phyloP scores from a whole-genome alignment of 1,140 invertebrate genomes.

The Saxidomus purpurata region DNA sequence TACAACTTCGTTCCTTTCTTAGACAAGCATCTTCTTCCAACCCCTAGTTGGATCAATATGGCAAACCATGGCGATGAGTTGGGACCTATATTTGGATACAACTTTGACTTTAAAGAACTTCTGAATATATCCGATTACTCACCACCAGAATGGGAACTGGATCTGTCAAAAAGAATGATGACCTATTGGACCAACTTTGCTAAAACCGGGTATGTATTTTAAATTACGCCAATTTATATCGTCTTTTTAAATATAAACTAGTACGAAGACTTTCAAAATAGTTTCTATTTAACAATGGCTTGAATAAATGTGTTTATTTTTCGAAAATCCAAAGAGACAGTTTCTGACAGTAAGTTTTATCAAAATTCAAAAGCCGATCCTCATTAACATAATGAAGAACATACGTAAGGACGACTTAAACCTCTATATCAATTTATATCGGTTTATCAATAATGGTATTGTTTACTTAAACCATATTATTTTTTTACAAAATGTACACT shows the following conservation, averaged over 20 bases:
- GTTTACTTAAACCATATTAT: too few relatives aligned
- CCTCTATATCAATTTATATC: too few relatives aligned
- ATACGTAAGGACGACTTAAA: too few relatives aligned
- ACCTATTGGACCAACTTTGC: constrained; percentile 59
- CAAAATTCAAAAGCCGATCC: too few relatives aligned
- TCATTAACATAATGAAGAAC: not conserved
- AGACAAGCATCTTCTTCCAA: not conserved
- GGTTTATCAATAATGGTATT: too few relatives aligned
- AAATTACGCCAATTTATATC: not conserved
- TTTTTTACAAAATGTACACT: too few relatives aligned
- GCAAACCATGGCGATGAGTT: constrained; percentile 52
- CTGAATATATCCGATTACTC: not conserved
- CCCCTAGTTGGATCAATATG: not conserved
- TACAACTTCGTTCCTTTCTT: constrained; percentile 1
- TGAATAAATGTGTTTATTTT: too few relatives aligned
- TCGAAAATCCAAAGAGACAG: too few relatives aligned
- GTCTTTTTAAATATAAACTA: too few relatives aligned
- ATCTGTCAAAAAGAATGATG: constrained; percentile 47
- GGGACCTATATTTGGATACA: constrained; percentile 31
- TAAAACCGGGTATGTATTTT: constrained; percentile 52
- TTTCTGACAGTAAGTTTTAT: too few relatives aligned
- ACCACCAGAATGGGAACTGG: constrained; percentile 42
- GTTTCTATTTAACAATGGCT: too few relatives aligned
- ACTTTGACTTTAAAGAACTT: not conserved
- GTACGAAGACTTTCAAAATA: too few relatives aligned